These are phyloP conservation scores for Leptopilina syphax DNA, from an alignment of 2,888 invertebrate genomes.

Conservation along the genomic window DNA sequence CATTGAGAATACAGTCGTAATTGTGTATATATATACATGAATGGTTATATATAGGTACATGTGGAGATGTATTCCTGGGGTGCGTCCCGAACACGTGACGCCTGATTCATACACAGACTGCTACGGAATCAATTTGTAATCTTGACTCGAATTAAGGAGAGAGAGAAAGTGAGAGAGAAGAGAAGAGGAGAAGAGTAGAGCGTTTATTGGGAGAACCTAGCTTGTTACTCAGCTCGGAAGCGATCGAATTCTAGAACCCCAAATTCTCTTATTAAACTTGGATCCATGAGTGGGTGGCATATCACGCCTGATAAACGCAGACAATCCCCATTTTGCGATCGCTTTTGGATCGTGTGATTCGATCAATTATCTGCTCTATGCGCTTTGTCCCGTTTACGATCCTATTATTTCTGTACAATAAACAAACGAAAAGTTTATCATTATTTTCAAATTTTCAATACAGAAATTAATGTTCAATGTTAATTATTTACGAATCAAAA, in stretches of 20 bases:
- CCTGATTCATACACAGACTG: constrained; percentile 77
- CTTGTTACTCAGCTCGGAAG: constrained; percentile 60
- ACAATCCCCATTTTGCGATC: constrained; percentile 15
- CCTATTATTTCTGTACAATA: no score
- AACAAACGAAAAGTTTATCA: no score
- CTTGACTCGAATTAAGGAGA: constrained; percentile 76
- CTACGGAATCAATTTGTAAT: constrained; percentile 77
- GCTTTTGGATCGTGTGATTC: constrained; percentile 35
- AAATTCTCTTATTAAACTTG: constrained; percentile 41
- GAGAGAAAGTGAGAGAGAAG: constrained; percentile 65
- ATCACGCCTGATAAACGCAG: constrained; percentile 38
- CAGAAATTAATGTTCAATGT: no score
- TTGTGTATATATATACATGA: constrained; percentile 39
- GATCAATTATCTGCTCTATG: constrained; percentile 32
- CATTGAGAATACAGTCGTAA: background rate
- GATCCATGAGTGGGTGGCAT: constrained; percentile 34
- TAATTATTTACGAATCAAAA: no score
- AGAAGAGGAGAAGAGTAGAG: constrained; percentile 49
- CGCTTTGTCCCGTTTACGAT: background rate
- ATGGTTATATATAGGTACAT: constrained; percentile 51
- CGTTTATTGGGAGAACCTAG: constrained; percentile 67
- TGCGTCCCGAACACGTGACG: constrained; percentile 76
- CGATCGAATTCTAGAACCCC: constrained; percentile 45
- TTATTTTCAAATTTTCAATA: no score
- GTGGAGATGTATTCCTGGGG: constrained; percentile 66